Base-by-base conservation (phyloP, 2,888 invertebrate genomes). In the Drosophila cracens region DNA sequence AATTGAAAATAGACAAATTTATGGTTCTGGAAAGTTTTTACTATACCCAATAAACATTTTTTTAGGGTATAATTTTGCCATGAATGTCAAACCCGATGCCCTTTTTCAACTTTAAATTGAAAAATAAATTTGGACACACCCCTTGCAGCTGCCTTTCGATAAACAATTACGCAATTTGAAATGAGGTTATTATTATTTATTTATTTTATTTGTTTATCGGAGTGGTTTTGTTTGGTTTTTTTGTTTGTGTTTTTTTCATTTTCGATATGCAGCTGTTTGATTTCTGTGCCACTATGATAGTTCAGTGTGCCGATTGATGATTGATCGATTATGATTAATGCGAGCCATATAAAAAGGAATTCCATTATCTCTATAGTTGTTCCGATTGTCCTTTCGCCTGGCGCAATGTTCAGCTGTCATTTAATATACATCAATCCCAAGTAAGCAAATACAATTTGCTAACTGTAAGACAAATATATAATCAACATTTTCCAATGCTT, bases 281-380 rank as follows among this genome's bases (percentile, higher is more conserved):
- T 61, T 77, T 58, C 59, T 21, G 53, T 54, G 54, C 21, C 60
- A 16, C 36, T 36, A 31, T 18, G 18, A 63, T 16, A 60, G 38
- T 59, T 62, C 38, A 67, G 53, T 63, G 64, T 38, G 46, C 48
- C 52, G 56, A 65, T 65, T 67, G 49, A 21, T 69, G 69, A 79
- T 80, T 76, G 77, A 76, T 81, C 60, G 73, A 65, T 72, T 72
- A 60, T 76, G 73, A 68, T 78, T 60, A 60, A 62, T 74, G 59
- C 11, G 21, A 27, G 21, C 7, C 27, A 54, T 33, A 48, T 31
- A 51, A 27, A 58, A 59, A 49, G 34, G 18, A 38, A 36, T 58
- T 62, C 53, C n/a, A 77, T 63, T 40, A 56, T 25, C 7, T 21
- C 1, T 34, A 16, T 43, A 31, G 21, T 27, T 27, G 49, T 31